Conservation (phyloP, 2,113 vertebrate species). For the Cyanistes caeruleus region DNA sequence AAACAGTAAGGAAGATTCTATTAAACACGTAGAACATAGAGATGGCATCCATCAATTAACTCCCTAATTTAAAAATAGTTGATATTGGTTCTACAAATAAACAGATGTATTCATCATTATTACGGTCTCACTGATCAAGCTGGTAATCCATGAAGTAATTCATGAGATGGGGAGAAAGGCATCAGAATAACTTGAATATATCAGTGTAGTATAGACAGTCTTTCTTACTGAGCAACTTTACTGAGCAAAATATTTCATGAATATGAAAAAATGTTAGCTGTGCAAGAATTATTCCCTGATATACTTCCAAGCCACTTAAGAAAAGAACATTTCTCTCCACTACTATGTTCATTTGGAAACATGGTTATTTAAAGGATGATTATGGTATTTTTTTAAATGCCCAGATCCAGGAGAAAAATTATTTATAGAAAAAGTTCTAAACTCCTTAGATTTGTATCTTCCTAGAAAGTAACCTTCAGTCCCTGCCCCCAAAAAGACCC, state of each 20-base stretch:
- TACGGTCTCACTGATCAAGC: not conserved
- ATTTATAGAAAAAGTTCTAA: conserved; percentile 23
- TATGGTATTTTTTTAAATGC: not conserved
- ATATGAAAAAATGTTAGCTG: not conserved
- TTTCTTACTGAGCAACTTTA: not conserved
- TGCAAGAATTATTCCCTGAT: not conserved
- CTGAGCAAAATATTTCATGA: not conserved
- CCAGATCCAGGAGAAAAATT: conserved; percentile 6
- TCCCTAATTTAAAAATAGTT: not conserved
- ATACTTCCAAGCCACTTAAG: not conserved
- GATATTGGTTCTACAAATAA: not conserved
- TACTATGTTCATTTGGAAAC: conserved; percentile 7
- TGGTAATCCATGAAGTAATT: not conserved
- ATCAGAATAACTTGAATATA: not conserved
- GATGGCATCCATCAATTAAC: not conserved
- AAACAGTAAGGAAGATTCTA: not conserved
- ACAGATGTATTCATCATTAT: not conserved
- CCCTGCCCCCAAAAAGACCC: fast-evolving
- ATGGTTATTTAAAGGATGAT: not conserved
- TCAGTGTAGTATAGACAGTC: not conserved
- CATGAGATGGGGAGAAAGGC: not conserved
- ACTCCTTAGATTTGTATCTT: not conserved
- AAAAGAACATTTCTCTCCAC: not conserved
- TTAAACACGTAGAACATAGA: not conserved
- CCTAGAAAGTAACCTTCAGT: conserved; percentile 2